Percentiles rank a stretch among this genome's conserved stretches.
These are phyloP conservation scores for Spodoptera litura DNA, from an alignment of 1,140 invertebrate species.

Conservation along the genomic window DNA sequence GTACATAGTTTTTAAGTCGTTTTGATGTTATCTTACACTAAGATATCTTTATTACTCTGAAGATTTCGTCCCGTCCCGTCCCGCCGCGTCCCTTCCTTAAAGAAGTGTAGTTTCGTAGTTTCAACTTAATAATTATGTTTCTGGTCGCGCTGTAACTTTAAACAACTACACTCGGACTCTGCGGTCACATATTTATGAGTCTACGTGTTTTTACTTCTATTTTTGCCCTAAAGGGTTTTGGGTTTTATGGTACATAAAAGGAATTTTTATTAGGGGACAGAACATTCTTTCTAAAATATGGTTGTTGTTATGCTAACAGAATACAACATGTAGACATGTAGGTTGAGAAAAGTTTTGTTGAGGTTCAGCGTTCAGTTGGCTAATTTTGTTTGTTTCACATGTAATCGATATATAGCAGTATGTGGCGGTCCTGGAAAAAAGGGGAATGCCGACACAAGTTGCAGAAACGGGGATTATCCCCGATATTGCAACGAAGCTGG, in stretches of 20 bases:
- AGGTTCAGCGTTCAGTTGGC: neutral
- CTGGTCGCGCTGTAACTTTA: slow-evolving; percentile 36
- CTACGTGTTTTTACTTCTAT: slow-evolving; percentile 35
- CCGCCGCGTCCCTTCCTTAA: slow-evolving; percentile 5
- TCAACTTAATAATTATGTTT: slow-evolving; percentile 49
- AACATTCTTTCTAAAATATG: slow-evolving; percentile 35
- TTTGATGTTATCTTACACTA: slow-evolving; percentile 18
- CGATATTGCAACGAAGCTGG: slow-evolving; percentile 60
- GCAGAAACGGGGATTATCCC: slow-evolving; percentile 67
- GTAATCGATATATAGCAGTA: slow-evolving; percentile 43
- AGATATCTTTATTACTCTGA: slow-evolving; percentile 43
- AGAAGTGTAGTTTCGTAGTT: slow-evolving; percentile 46
- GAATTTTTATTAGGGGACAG: slow-evolving; percentile 43
- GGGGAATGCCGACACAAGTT: slow-evolving; percentile 57
- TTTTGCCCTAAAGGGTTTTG: slow-evolving; percentile 39
- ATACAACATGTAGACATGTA: slow-evolving; percentile 17
- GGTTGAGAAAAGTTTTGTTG: slow-evolving; percentile 5
- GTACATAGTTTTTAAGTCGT: slow-evolving; percentile 47
- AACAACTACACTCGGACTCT: slow-evolving; percentile 39
- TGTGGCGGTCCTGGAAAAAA: slow-evolving; percentile 50
- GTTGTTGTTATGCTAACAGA: slow-evolving; percentile 27
- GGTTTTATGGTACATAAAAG: slow-evolving; percentile 18
- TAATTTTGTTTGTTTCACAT: slow-evolving; percentile 39
- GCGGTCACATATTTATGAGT: slow-evolving; percentile 44
- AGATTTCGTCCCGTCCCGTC: slow-evolving; percentile 30